phyloP scores from a whole-genome alignment of 2,113 vertebrate species.

The Pithys albifrons region DNA sequence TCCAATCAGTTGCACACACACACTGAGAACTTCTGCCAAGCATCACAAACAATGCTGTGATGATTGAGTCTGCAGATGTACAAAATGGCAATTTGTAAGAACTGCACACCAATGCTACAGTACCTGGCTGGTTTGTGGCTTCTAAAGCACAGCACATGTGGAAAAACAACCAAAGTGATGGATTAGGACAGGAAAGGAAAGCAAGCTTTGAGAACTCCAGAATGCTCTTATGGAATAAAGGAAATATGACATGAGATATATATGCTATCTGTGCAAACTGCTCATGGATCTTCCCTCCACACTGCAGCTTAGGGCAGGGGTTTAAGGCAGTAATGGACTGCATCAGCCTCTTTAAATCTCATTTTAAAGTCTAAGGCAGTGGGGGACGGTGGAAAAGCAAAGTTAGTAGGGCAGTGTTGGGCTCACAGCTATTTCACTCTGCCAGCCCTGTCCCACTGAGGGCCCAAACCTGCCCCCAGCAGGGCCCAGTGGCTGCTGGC shows the following conservation, averaged over 20 bases:
- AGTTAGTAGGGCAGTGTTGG: neutral
- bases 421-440: neutral
- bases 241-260: constrained; percentile 37
- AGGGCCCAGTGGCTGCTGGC: neutral
- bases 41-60: constrained; percentile 52
- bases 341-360: neutral
- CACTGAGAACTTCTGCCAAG: constrained; percentile 60
- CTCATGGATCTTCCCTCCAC: constrained; percentile 11
- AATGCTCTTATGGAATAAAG: constrained; percentile 62
- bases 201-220: constrained; percentile 56
- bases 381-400: neutral
- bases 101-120: constrained; percentile 78
- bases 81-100: constrained; percentile 48
- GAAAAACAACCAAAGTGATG: constrained; percentile 80
- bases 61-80: constrained; percentile 56
- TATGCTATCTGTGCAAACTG: neutral
- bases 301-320: neutral
- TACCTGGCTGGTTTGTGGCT: constrained; percentile 89
- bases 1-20: constrained; percentile 39
- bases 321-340: neutral
- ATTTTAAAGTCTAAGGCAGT: neutral
- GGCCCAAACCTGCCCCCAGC: neutral
- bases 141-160: constrained; percentile 84
- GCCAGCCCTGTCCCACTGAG: neutral
- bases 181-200: constrained; percentile 76